These are phyloP conservation scores for Microctonus hyperodae DNA, from an alignment of 2,888 invertebrate genomes.

Conservation along the genomic window DNA sequence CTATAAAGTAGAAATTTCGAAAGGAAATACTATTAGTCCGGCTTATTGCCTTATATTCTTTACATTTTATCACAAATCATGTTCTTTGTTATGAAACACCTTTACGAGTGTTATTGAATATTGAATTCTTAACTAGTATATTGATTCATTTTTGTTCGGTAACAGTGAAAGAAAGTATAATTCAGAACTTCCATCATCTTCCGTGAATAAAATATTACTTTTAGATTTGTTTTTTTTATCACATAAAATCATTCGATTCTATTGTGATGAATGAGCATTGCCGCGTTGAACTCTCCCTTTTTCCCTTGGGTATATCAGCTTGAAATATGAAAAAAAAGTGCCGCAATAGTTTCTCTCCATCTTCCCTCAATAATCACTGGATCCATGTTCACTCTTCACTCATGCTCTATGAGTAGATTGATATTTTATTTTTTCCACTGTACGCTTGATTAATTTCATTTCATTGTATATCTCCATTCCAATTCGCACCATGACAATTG, in stretches of 20 bases:
- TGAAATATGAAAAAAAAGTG: slow-evolving; percentile 9
- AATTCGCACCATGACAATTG: not conserved
- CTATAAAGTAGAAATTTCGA: slow-evolving; percentile 29
- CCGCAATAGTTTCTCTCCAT: slow-evolving; percentile 19
- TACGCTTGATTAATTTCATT: not conserved
- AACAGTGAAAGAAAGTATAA: not conserved
- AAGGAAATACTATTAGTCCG: slow-evolving; percentile 11
- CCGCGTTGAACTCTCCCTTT: slow-evolving; percentile 30
- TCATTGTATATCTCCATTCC: not conserved
- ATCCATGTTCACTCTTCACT: slow-evolving; percentile 8
- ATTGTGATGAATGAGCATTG: slow-evolving; percentile 18
- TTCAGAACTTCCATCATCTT: not conserved
- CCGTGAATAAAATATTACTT: slow-evolving; percentile 18
- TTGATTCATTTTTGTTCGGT: not conserved
- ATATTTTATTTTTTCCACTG: slow-evolving; percentile 7
- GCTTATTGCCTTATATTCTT: not conserved
- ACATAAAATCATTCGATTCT: slow-evolving; percentile 30
- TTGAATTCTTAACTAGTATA: not conserved
- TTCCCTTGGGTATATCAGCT: slow-evolving; percentile 21
- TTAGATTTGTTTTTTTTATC: slow-evolving; percentile 19
- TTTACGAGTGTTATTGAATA: slow-evolving; percentile 10
- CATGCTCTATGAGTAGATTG: slow-evolving; percentile 4
- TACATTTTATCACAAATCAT: not conserved
- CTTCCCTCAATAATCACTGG: slow-evolving; percentile 7
- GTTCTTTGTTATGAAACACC: slow-evolving; percentile 11